Evolutionary conservation across 2,797 vertebrate genomes (phyloP).

Genomic region (Myoxocephalus aenaeus): DNA sequence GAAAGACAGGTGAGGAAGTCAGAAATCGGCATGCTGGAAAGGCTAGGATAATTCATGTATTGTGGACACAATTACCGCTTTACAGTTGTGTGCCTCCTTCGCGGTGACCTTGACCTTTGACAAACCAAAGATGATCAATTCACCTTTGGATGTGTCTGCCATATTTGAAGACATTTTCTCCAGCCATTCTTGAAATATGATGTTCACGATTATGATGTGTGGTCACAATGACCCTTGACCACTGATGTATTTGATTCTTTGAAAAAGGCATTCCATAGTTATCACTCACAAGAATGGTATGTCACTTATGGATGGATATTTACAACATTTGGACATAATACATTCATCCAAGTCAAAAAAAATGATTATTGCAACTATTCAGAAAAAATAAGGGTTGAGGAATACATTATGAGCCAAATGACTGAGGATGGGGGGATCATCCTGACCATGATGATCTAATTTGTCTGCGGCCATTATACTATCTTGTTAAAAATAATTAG

Average conservation of each 20-base stretch:
- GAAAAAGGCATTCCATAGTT: background rate
- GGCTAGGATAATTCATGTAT: background rate
- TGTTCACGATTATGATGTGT: background rate
- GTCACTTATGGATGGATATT: background rate
- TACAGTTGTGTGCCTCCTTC: background rate
- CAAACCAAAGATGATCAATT: too few species aligned
- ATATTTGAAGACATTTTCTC: background rate
- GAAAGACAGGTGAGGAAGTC: background rate
- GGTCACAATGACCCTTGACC: too few species aligned
- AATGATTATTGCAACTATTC: background rate
- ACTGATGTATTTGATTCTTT: too few species aligned
- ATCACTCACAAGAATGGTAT: background rate
- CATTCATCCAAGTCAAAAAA: background rate
- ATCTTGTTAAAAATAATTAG: slow-evolving; percentile 55
- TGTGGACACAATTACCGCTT: background rate
- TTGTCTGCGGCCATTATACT: slow-evolving; percentile 18
- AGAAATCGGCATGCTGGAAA: background rate
- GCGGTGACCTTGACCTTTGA: too few species aligned
- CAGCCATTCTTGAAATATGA: background rate
- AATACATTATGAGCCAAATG: slow-evolving; percentile 3
- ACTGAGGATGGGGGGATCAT: slow-evolving; percentile 6
- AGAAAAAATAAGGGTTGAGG: background rate
- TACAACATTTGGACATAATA: too few species aligned
- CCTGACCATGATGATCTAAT: slow-evolving; percentile 18
- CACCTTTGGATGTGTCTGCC: background rate